Conservation (phyloP, 2,888 invertebrate genomes). For the Scaeva pyrastri region DNA sequence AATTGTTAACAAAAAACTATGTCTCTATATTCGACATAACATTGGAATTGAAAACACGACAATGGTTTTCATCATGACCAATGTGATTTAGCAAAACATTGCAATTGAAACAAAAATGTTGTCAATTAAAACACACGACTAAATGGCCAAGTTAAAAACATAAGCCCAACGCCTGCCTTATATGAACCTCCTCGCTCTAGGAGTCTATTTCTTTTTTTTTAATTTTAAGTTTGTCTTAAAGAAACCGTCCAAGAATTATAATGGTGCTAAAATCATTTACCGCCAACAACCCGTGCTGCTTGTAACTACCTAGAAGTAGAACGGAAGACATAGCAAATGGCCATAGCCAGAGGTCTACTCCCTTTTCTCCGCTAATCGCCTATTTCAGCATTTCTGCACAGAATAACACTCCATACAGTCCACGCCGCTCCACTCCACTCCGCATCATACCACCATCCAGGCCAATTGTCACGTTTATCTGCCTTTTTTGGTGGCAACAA, state of each 20-base stretch:
- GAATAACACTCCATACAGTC: conserved; percentile 4
- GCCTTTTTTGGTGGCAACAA: conserved; percentile 68
- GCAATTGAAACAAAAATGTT: conserved; percentile 55
- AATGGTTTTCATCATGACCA: conserved; percentile 58
- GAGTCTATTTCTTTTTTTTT: too few relatives aligned
- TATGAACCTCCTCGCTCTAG: neutral
- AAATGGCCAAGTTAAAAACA: conserved; percentile 17
- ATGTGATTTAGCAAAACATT: conserved; percentile 41
- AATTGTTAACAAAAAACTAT: conserved; percentile 46
- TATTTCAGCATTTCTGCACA: conserved; percentile 26
- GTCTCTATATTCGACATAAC: conserved; percentile 39
- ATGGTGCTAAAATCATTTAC: conserved; percentile 65
- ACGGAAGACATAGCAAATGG: conserved; percentile 32
- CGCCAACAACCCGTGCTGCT: neutral
- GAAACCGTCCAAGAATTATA: conserved; percentile 33
- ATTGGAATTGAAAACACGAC: conserved; percentile 65
- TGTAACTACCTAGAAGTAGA: neutral
- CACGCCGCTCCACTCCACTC: neutral
- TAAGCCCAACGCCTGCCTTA: conserved; percentile 44
- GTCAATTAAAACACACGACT: conserved; percentile 42
- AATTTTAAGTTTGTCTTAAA: neutral
- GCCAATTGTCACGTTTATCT: conserved; percentile 67
- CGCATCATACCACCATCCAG: neutral
- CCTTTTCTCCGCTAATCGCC: conserved; percentile 34
- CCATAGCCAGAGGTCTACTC: neutral